Conservation (phyloP, 2,113 vertebrate species). For the Spheniscus mendiculus region DNA sequence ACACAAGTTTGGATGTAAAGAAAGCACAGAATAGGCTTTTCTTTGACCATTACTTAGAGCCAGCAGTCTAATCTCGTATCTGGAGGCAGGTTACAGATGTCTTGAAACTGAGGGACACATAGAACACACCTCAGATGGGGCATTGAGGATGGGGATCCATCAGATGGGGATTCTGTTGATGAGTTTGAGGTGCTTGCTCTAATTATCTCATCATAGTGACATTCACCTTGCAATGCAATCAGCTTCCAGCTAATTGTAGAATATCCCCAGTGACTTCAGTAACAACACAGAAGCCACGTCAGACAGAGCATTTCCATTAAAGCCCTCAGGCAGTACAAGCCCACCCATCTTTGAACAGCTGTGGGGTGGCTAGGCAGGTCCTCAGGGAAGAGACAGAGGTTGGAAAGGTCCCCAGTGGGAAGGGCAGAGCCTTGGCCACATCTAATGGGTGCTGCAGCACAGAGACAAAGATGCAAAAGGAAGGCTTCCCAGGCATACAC, state of each 20-base stretch:
- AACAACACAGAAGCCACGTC: not conserved
- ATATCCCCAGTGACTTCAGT: not conserved
- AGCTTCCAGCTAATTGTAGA: not conserved
- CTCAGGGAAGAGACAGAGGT: not conserved
- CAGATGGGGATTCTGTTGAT: not conserved
- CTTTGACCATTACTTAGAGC: not conserved
- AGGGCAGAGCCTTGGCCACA: not conserved
- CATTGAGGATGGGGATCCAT: too few species aligned
- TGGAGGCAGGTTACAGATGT: not conserved
- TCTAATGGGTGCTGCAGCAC: not conserved
- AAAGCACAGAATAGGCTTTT: not conserved
- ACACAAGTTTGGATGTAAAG: too few species aligned
- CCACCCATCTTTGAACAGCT: not conserved
- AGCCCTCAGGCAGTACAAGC: not conserved
- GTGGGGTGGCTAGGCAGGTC: not conserved
- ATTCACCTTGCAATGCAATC: not conserved
- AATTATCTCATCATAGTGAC: not conserved
- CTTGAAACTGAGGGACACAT: not conserved
- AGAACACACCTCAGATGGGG: accelerated
- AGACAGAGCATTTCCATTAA: not conserved
- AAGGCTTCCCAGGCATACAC: not conserved
- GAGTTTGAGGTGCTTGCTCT: not conserved
- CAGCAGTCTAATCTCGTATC: not conserved
- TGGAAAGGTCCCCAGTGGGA: not conserved
- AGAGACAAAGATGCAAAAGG: not conserved